A percentile compares a stretch with the other conserved stretches of the same genome.
These are phyloP conservation scores for Oncorhynchus kisutch DNA, from an alignment of 2,113 vertebrate genomes.

Conservation along the genomic window DNA sequence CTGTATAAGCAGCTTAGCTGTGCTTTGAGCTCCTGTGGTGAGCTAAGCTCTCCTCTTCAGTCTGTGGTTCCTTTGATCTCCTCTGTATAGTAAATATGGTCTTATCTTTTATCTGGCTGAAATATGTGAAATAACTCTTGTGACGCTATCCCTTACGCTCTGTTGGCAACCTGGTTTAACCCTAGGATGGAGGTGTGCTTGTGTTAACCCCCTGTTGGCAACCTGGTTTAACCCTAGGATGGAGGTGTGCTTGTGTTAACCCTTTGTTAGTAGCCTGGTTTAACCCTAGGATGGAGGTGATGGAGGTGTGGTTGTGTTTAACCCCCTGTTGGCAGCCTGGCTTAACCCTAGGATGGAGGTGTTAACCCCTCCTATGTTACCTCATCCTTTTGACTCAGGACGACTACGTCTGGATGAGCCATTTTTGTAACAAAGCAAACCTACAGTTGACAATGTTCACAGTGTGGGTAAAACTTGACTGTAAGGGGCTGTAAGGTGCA, in stretches of 20 bases:
- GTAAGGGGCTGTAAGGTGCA: too few relatives aligned
- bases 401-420: too few relatives aligned
- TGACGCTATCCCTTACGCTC: not conserved
- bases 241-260: not conserved
- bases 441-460: too few relatives aligned
- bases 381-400: too few relatives aligned
- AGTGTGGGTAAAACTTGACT: too few relatives aligned
- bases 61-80: not conserved
- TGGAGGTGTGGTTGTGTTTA: too few relatives aligned
- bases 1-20: constrained; percentile 60
- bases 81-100: constrained; percentile 41
- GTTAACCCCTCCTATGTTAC: too few relatives aligned
- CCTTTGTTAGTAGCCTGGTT: too few relatives aligned
- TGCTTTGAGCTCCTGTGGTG: constrained; percentile 50
- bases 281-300: too few relatives aligned
- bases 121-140: constrained; percentile 2
- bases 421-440: too few relatives aligned
- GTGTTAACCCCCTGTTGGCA: not conserved
- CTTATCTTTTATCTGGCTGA: constrained; percentile 30
- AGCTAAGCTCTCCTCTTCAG: constrained; percentile 28
- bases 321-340: not conserved
- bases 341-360: not conserved
- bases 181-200: too few relatives aligned
- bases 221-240: constrained; percentile 2
- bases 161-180: not conserved